A percentile compares a stretch with the other conserved stretches of the same genome.
phyloP scores from a whole-genome alignment of 2,113 vertebrate genomes.

The Promerops cafer region DNA sequence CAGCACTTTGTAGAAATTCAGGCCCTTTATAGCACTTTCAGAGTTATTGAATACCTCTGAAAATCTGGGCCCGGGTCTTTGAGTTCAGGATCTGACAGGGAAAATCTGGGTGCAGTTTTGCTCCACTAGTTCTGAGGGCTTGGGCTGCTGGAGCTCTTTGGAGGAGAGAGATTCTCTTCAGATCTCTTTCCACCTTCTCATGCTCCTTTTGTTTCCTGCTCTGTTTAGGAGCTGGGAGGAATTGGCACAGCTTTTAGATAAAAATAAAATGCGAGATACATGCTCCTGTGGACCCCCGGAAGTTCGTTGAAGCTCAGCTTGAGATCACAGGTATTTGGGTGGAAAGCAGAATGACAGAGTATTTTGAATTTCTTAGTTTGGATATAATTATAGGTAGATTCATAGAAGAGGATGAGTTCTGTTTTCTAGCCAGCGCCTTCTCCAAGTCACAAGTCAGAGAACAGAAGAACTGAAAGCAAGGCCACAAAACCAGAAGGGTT shows the following conservation, averaged over 20 bases:
- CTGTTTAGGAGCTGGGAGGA: neutral
- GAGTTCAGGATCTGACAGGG: neutral
- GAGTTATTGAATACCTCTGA: neutral
- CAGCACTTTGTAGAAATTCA: constrained; percentile 40
- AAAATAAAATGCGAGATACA: neutral
- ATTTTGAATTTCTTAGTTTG: neutral
- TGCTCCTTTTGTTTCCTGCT: neutral
- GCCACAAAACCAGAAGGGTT: neutral
- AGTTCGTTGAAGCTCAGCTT: neutral
- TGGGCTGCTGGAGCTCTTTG: neutral
- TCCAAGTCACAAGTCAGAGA: neutral
- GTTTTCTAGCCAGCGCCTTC: neutral
- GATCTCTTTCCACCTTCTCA: neutral
- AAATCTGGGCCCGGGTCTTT: neutral
- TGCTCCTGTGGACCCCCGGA: neutral
- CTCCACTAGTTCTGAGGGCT: neutral
- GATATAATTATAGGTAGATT: neutral
- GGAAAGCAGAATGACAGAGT: neutral
- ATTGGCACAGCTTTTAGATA: neutral
- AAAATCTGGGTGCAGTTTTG: neutral
- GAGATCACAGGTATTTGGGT: neutral
- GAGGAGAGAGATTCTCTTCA: neutral
- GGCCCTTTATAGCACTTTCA: neutral
- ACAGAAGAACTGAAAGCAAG: neutral
- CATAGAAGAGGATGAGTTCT: neutral